These are phyloP conservation scores for Merodon equestris DNA, from an alignment of 2,888 invertebrate genomes.

Conservation along the genomic window DNA sequence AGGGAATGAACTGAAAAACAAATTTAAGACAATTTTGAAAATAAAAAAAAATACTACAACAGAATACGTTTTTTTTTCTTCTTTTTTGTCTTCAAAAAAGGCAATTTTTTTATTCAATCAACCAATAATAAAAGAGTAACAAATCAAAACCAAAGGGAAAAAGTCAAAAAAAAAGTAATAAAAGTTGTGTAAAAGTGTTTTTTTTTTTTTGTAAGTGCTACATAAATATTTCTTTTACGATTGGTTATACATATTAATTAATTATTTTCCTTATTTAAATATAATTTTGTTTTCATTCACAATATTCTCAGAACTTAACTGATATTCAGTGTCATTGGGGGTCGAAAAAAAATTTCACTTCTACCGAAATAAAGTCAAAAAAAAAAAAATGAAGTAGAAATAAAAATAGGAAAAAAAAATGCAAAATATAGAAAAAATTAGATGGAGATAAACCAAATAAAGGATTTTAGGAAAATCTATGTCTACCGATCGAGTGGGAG, in stretches of 20 bases:
- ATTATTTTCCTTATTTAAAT: slow-evolving; percentile 31
- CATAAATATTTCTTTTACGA: slow-evolving; percentile 15
- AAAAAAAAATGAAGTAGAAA: slow-evolving; percentile 36
- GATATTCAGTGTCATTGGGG: slow-evolving; percentile 15
- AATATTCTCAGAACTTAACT: slow-evolving; percentile 31
- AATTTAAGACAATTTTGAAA: slow-evolving; percentile 9
- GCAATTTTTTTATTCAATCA: too few relatives aligned
- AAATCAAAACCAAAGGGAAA: slow-evolving; percentile 16
- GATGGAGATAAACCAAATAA: slow-evolving; percentile 55
- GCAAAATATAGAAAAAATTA: slow-evolving; percentile 39
- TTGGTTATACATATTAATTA: too few relatives aligned
- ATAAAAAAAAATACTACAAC: slow-evolving; percentile 25
- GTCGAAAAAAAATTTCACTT: slow-evolving; percentile 34
- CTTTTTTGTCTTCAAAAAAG: background rate
- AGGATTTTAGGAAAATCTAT: slow-evolving; percentile 33
- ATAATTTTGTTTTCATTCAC: slow-evolving; percentile 66
- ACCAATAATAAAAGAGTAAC: background rate
- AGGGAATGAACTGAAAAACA: background rate
- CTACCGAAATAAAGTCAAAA: slow-evolving; percentile 45
- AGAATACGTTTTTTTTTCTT: background rate
- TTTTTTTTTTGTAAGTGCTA: slow-evolving; percentile 5
- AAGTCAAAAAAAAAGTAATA: background rate
- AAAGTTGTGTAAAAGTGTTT: slow-evolving; percentile 21
- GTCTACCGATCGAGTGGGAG: slow-evolving; percentile 39
- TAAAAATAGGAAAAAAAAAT: slow-evolving; percentile 50